These are phyloP conservation scores for Mormyrus lacerda DNA, from an alignment of 2,113 vertebrate species.

Conservation along the genomic window DNA sequence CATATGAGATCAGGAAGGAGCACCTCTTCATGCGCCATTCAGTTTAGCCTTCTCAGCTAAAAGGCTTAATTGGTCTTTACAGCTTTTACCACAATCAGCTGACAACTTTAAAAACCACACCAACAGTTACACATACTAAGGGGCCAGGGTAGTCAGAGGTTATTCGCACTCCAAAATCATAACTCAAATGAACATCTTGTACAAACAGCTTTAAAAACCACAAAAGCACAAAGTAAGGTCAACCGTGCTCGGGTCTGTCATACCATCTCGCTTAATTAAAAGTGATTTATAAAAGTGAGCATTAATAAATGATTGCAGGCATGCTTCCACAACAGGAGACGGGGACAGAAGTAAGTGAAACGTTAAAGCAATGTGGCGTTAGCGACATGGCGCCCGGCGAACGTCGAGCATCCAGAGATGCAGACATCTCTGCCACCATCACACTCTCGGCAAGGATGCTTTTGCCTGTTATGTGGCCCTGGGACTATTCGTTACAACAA, in stretches of 20 bases:
- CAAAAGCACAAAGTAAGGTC: background rate
- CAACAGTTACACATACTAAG: background rate
- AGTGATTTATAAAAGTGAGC: background rate
- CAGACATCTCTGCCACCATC: conserved; percentile 57
- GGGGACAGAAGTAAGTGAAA: background rate
- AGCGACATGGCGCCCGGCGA: background rate
- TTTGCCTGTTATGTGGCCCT: conserved; percentile 73
- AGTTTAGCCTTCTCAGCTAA: background rate
- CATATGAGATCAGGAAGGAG: background rate
- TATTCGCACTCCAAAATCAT: background rate
- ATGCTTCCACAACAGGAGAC: background rate
- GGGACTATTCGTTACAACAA: conserved; percentile 54
- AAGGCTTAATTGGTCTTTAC: conserved; percentile 4
- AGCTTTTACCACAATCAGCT: background rate
- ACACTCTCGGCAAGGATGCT: conserved; percentile 52
- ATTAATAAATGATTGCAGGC: background rate
- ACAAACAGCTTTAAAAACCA: conserved; percentile 7
- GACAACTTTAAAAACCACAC: background rate
- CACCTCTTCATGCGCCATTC: background rate
- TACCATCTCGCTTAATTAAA: background rate
- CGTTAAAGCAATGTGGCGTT: conserved; percentile 69
- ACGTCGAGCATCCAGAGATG: background rate
- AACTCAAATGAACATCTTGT: background rate
- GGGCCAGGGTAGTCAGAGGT: background rate
- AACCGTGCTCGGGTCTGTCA: background rate